Evolutionary conservation across 1,140 invertebrate genomes (phyloP), one percentile per base, ranked within the genome.

Genomic region (Anastrepha ludens): DNA sequence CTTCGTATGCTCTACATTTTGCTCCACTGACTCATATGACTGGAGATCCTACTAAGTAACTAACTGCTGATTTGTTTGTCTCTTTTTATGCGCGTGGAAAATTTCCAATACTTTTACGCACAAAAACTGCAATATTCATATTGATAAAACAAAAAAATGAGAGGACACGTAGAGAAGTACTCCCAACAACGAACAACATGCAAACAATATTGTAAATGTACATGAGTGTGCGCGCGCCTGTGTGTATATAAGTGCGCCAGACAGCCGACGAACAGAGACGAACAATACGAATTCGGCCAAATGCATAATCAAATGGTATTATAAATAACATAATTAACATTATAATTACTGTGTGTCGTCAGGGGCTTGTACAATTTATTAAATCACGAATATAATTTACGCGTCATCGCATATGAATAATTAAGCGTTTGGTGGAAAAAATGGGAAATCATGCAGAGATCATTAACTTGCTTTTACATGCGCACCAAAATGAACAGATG

Each of bases 391-490:
- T 74, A 17, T 74, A 74, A 47, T 74, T 74, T 3, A 74, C 11
- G 41, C 67, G 67, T 74, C 67, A 74, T 47, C 67, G 67, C 41
- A 74, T 74, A 74, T 74, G 67, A 44, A 74, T 74, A 44, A 41
- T 39, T 67, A 20, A 11, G 29, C 39, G 39, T 67, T 39, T 55
- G 50, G 11, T 2, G 11, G 50, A 55, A 74, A 47, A 74, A 44
- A 8, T 74, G 67, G 39, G 13, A 74, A 47, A 74, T 74, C 67
- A 74, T 74, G 67, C 13, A 8, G 41, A 74, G 67, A 74, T 47
- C 67, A 74, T 74, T 74, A 74, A 74, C 67, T 74, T 47, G 67
- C 15, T 2, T 55, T 11, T 55, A 55, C 50, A 55, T 29, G 29
- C 29, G 29, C 29, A 29, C 29, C 29, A 29, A 29, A 29, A 29